Evolutionary conservation across 64 coral and sea anemone genomes (phyloP), one percentile per base, ranked within the genome.

Genomic region (Pachyseris speciosa): DNA sequence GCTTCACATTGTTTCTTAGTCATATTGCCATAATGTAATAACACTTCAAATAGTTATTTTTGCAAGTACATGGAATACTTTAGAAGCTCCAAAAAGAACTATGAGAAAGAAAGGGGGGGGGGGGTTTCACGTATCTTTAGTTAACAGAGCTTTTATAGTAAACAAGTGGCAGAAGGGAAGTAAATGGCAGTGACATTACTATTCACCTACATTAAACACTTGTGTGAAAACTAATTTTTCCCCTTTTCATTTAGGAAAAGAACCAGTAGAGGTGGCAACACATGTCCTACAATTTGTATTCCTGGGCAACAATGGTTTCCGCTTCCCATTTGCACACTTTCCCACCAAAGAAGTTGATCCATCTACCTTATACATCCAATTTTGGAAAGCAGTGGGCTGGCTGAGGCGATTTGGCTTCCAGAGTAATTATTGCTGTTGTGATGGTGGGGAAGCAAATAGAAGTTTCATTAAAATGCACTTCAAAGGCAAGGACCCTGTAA

Each of bases 291-390:
- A 83, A 44, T 81, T 91, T 34, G 77, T 83, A 29, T 83, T 91
- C 57, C 27, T 91, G 25, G 66, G 76, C n/a, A 37, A 91, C 20
- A 83, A 30, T 69, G 87, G 87, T 15, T 90, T 90, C 59, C 24
- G 88, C 7, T 91, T 83, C 22, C 76, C 88, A 9, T 51, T 91
- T 52, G 76, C 88, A 64, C 90, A 92, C n/a, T 92, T 60, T 19
- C 90, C 90, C 11, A 85, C 80, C 17, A 29, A 15, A 31, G 64
- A 84, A 63, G 31, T 20, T 32, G 67, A 74, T 40, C 79, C 68
- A 19, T 30, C 90, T 38, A 13, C 80, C 5, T 20, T 92, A 12
- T 85, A 75, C 17, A 43, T 42, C 2, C 33, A 74, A 0, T 92
- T 92, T 74, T 74, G 88, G 88, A 72, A 49, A 24, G 42, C n/a